These are phyloP conservation scores for Galaxias olidus DNA, from an alignment of 2,797 vertebrate species.

Conservation along the genomic window DNA sequence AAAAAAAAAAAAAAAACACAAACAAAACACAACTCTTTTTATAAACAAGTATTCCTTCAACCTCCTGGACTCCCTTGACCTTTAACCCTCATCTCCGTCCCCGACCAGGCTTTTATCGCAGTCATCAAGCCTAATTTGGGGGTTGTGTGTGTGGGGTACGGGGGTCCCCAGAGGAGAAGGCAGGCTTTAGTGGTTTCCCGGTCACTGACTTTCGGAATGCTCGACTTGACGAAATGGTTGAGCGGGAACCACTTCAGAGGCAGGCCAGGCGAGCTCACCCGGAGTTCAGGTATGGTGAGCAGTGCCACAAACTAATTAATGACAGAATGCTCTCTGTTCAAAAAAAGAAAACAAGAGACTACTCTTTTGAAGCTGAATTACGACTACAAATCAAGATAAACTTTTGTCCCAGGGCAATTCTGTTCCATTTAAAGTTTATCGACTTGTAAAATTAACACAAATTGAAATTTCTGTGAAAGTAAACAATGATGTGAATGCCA, in stretches of 20 bases:
- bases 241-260: conserved; percentile 53
- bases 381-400: conserved; percentile 6
- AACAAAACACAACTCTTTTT: conserved; percentile 50
- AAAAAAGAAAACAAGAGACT: neutral
- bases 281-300: conserved; percentile 40
- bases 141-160: conserved; percentile 43
- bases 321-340: no score
- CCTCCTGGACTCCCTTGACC: neutral
- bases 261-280: conserved; percentile 16
- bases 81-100: neutral
- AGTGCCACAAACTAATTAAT: no score
- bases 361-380: neutral
- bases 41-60: conserved; percentile 47
- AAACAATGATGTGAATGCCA: no score
- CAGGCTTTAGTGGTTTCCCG: conserved; percentile 59
- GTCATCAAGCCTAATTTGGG: conserved; percentile 37
- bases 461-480: no score
- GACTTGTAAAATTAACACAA: no score
- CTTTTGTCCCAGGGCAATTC: no score
- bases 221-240: conserved; percentile 58
- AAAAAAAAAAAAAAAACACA: no score
- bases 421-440: no score
- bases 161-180: conserved; percentile 49
- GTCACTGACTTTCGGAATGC: conserved; percentile 59
- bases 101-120: conserved; percentile 31